A percentile compares a stretch with the other conserved stretches of the same genome.
phyloP scores from a whole-genome alignment of 2,797 vertebrate genomes.

The Salmo trutta region DNA sequence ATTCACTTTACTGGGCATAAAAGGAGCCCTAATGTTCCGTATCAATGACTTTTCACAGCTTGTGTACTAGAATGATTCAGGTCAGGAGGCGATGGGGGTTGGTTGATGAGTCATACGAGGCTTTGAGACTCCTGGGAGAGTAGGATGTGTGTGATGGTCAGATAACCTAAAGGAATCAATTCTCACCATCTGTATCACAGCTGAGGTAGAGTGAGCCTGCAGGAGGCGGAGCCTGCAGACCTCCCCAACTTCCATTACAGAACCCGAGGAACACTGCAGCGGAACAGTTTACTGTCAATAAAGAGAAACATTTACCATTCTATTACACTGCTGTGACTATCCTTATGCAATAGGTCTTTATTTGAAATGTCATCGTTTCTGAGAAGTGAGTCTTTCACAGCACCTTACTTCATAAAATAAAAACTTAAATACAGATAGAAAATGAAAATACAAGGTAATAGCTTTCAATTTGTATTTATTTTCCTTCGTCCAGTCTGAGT shows the following conservation, averaged over 20 bases:
- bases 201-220: slow-evolving; percentile 51
- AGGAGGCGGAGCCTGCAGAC: slow-evolving; percentile 23
- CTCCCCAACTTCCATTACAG: slow-evolving; percentile 15
- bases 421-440: slow-evolving; percentile 9
- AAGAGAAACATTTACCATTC: slow-evolving; percentile 48
- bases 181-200: slow-evolving; percentile 54
- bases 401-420: background rate
- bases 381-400: background rate
- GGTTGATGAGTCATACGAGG: slow-evolving; percentile 26
- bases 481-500: slow-evolving; percentile 37
- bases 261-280: slow-evolving; percentile 27
- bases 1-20: background rate
- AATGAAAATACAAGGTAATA: slow-evolving; percentile 13
- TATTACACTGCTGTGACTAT: slow-evolving; percentile 6
- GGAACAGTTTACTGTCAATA: slow-evolving; percentile 50
- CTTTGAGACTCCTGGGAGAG: background rate
- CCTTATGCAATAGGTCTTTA: background rate
- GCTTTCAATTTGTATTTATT: slow-evolving; percentile 63
- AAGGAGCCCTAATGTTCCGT: background rate
- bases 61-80: slow-evolving; percentile 33
- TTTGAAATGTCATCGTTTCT: slow-evolving; percentile 1
- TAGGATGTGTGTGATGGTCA: slow-evolving; percentile 44
- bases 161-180: slow-evolving; percentile 61
- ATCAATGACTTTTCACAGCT: background rate
- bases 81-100: slow-evolving; percentile 32